Conservation (phyloP, 2,888 invertebrate species). For the Mythimna impura region DNA sequence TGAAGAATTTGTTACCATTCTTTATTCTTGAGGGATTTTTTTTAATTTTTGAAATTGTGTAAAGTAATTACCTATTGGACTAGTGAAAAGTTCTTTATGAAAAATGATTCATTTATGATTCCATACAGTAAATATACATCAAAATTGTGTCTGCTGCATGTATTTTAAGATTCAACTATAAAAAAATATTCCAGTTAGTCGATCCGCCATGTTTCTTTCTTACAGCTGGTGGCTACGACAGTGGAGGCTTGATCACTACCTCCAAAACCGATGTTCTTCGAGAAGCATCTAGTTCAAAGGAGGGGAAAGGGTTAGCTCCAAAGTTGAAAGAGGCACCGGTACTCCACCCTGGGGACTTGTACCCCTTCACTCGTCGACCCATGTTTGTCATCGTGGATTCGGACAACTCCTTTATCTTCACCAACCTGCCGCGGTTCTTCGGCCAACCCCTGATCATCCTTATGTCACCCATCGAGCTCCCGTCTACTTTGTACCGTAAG, state of each 20-base stretch:
- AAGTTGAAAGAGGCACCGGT: conserved; percentile 93
- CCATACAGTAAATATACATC: too few relatives aligned
- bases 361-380: conserved; percentile 97
- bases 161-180: background rate
- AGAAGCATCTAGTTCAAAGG: conserved; percentile 74
- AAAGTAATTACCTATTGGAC: background rate
- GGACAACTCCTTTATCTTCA: conserved; percentile 97
- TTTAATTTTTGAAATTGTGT: background rate
- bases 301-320: conserved; percentile 41
- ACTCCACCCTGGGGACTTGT: conserved; percentile 98
- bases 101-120: too few relatives aligned
- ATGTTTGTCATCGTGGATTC: conserved; percentile 98
- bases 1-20: background rate
- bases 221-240: conserved; percentile 95
- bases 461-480: conserved; percentile 98
- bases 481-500: conserved; percentile 95
- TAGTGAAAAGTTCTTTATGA: too few relatives aligned
- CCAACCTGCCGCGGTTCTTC: conserved; percentile 96
- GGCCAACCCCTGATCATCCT: conserved; percentile 98
- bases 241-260: conserved; percentile 97
- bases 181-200: background rate
- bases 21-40: background rate
- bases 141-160: background rate
- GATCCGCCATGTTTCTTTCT: background rate
- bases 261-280: conserved; percentile 94